Conservation (phyloP, 2,888 invertebrate species). For the Coecobrya sp. region DNA sequence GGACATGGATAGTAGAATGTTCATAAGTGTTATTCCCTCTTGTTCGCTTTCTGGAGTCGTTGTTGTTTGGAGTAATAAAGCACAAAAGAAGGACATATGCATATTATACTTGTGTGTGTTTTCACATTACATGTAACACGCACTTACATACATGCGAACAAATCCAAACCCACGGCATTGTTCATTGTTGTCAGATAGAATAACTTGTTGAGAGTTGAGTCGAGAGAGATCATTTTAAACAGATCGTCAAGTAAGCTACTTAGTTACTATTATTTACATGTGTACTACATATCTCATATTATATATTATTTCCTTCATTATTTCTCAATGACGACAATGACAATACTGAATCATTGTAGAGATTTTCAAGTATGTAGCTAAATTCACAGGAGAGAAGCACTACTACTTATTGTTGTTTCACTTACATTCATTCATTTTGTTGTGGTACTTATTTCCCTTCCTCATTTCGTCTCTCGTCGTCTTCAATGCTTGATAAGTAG, state of each 20-base stretch:
- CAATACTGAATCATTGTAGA: not conserved
- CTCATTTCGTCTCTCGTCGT: slow-evolving; percentile 21
- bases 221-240: slow-evolving; percentile 50
- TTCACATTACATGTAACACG: slow-evolving; percentile 10
- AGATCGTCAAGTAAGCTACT: slow-evolving; percentile 63
- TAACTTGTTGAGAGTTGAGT: slow-evolving; percentile 57
- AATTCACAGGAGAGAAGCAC: too few species aligned
- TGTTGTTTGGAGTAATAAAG: not conserved
- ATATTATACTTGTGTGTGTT: not conserved
- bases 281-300: slow-evolving; percentile 5
- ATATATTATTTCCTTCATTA: slow-evolving; percentile 18
- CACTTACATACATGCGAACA: not conserved
- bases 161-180: slow-evolving; percentile 39
- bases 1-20: not conserved
- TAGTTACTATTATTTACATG: slow-evolving; percentile 30
- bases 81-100: not conserved
- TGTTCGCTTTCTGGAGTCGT: not conserved
- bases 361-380: slow-evolving; percentile 55
- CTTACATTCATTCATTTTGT: slow-evolving; percentile 12
- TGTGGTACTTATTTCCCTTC: slow-evolving; percentile 12
- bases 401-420: slow-evolving; percentile 7
- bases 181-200: slow-evolving; percentile 50
- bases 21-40: slow-evolving; percentile 11
- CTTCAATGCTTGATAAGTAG: slow-evolving; percentile 21
- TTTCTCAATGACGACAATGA: slow-evolving; percentile 23